These are phyloP conservation scores for Mohoua ochrocephala DNA, from an alignment of 2,113 vertebrate genomes.

Conservation along the genomic window DNA sequence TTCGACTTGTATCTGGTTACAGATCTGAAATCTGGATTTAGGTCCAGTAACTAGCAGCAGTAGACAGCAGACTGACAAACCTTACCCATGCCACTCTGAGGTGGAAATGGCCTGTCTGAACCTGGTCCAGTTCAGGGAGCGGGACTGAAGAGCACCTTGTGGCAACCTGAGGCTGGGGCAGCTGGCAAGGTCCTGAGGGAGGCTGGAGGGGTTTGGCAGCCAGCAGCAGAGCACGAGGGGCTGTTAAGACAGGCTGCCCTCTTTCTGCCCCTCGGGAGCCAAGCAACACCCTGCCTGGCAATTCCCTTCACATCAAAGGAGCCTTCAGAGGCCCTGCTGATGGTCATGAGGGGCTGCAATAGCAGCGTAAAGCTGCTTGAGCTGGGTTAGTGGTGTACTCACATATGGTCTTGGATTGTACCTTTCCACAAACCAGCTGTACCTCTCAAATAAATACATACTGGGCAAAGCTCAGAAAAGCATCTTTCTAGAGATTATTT, in stretches of 20 bases:
- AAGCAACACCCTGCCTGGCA: not conserved
- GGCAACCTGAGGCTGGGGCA: not conserved
- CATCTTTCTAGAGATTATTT: constrained; percentile 61
- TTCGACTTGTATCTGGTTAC: not conserved
- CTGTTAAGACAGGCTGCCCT: not conserved
- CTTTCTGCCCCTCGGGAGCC: not conserved
- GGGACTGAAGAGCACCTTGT: not conserved
- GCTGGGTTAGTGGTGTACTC: not conserved
- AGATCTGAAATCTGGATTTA: not conserved
- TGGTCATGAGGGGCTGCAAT: not conserved
- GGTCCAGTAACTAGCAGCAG: not conserved
- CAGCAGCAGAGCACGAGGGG: fast-evolving
- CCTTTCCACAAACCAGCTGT: constrained; percentile 48
- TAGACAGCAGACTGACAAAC: not conserved
- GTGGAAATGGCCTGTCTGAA: not conserved
- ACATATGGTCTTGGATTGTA: constrained; percentile 31
- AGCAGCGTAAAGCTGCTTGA: not conserved
- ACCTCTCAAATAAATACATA: constrained; percentile 40
- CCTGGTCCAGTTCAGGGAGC: not conserved
- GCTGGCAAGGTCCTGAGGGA: not conserved
- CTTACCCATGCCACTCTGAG: not conserved
- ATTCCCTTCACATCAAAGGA: not conserved
- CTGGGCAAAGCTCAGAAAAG: constrained; percentile 45
- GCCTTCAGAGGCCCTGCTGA: not conserved
- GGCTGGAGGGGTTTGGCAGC: not conserved